A percentile compares a stretch with the other conserved stretches of the same genome.
These are phyloP conservation scores for Chrosomus eos DNA, from an alignment of 2,797 vertebrate genomes.

Conservation along the genomic window DNA sequence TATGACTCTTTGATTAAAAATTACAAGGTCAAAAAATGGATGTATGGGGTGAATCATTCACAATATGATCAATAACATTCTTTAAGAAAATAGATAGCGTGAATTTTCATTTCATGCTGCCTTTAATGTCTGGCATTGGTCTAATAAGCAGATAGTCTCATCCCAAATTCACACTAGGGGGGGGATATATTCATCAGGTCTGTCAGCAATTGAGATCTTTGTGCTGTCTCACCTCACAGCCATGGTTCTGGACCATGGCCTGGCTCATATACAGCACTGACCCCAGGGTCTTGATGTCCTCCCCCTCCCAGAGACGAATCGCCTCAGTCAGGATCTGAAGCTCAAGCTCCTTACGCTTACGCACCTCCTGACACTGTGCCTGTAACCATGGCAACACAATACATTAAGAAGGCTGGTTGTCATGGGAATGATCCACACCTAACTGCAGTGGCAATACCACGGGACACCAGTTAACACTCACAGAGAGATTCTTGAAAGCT, in stretches of 20 bases:
- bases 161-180: background rate
- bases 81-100: background rate
- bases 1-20: background rate
- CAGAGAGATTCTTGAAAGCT: conserved; percentile 86
- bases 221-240: conserved; percentile 82
- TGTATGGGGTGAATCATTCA: background rate
- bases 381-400: conserved; percentile 62
- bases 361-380: conserved; percentile 92
- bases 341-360: conserved; percentile 94
- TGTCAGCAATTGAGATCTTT: background rate
- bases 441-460: conserved; percentile 21
- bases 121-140: background rate
- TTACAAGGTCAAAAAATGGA: background rate
- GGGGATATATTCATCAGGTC: background rate
- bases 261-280: conserved; percentile 92
- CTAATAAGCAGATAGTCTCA: background rate
- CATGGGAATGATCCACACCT: conserved; percentile 40
- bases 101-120: conserved; percentile 13
- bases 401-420: conserved; percentile 31
- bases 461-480: conserved; percentile 67
- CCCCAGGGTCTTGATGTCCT: conserved; percentile 91
- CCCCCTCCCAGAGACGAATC: conserved; percentile 96
- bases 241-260: conserved; percentile 86
- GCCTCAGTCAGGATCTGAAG: conserved; percentile 93
- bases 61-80: background rate